Evolutionary conservation across 2,113 vertebrate genomes (phyloP).

Genomic region (Ahaetulla prasina): DNA sequence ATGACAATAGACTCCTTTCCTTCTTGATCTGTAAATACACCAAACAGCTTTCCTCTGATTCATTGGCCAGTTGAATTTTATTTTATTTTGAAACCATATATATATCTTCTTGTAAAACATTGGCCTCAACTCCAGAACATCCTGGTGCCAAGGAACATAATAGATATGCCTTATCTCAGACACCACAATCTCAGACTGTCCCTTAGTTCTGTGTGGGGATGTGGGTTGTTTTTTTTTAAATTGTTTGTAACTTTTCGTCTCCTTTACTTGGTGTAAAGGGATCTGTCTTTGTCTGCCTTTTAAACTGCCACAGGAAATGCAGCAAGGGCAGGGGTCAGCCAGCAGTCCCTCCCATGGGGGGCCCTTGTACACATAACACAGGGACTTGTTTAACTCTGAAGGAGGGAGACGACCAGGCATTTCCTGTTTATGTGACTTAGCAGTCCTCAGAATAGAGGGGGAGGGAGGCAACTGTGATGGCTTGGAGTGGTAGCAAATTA

Average conservation of each 20-base stretch:
- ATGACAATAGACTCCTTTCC: not conserved
- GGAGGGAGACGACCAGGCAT: constrained; percentile 43
- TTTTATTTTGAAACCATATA: not conserved
- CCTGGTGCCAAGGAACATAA: constrained; percentile 28
- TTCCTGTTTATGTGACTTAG: constrained; percentile 65
- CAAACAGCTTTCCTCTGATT: constrained; percentile 4
- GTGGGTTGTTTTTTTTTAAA: not conserved
- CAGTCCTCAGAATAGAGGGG: constrained; percentile 44
- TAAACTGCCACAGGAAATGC: constrained; percentile 56
- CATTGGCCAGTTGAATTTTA: not conserved
- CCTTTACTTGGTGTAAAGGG: constrained; percentile 45
- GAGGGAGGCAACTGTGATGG: not conserved
- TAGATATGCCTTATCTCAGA: constrained; percentile 22
- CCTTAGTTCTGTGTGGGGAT: not conserved
- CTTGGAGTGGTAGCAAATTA: constrained; percentile 44
- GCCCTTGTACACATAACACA: constrained; percentile 21
- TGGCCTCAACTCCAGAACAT: constrained; percentile 14
- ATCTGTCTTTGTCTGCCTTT: constrained; percentile 35
- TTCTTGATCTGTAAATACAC: not conserved
- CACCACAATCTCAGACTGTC: constrained; percentile 8
- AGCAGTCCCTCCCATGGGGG: constrained; percentile 52
- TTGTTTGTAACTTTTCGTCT: constrained; percentile 2
- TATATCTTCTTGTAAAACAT: not conserved
- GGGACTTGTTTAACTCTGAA: constrained; percentile 20
- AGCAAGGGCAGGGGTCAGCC: constrained; percentile 58